phyloP scores from a whole-genome alignment of 2,113 vertebrate species.

The Apteryx owenii region DNA sequence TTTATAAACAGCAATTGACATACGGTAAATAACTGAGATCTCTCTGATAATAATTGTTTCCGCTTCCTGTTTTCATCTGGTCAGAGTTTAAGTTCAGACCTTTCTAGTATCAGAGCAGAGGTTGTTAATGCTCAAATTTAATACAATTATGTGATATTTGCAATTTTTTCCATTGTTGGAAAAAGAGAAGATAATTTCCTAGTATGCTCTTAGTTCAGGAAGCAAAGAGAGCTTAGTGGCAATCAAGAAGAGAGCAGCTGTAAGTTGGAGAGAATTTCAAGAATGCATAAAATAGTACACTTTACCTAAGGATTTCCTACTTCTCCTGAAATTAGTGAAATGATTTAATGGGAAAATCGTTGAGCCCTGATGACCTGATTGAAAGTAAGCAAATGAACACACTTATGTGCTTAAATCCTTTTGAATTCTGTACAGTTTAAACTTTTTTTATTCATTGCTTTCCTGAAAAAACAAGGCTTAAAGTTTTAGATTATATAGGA shows the following conservation, averaged over 20 bases:
- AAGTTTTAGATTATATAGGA: no score
- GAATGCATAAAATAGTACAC: background rate
- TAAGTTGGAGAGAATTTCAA: background rate
- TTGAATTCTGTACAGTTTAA: background rate
- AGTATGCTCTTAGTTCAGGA: background rate
- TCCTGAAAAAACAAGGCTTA: background rate
- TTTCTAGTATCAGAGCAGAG: no score
- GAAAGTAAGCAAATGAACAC: background rate
- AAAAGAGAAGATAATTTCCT: no score
- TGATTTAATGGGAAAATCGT: background rate
- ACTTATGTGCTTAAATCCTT: background rate
- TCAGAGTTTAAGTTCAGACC: no score
- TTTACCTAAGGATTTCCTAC: background rate
- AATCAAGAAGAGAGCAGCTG: background rate
- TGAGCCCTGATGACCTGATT: background rate
- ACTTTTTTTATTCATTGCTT: fast-evolving
- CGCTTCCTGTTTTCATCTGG: no score
- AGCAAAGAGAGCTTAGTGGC: background rate
- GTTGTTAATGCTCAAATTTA: no score
- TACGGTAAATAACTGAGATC: no score
- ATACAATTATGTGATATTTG: no score
- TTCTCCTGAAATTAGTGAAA: background rate
- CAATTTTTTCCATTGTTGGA: no score
- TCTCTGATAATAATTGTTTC: no score
- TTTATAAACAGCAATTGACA: no score